Base-by-base conservation (phyloP, 2,113 vertebrate species). In the Maccullochella peelii region DNA sequence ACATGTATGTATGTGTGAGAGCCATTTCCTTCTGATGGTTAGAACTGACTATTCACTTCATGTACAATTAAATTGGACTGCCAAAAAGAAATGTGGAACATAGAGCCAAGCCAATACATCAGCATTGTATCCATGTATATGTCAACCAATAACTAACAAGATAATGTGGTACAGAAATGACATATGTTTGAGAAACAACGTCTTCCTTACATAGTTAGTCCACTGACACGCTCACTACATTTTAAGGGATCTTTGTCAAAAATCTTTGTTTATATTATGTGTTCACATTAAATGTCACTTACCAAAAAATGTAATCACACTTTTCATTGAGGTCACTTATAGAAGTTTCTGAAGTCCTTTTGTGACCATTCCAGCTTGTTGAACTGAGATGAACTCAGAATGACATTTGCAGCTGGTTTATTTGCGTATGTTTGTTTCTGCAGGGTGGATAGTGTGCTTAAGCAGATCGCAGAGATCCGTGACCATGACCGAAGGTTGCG, bases 401-500 rank as follows among this genome's bases (percentile, higher is more conserved):
- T 36, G 15, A 40, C 23, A 72, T 40, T 47, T 61, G 9, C 52
- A 20, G 3, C 8, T 5, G 20, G 36, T 18, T 42, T 36, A 66
- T 47, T 3, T 68, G 4, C 47, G 27, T 69, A 20, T 65, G n/a
- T 76, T 0, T 84, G 18, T 79, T 11, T 65, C 11, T 79, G 23
- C 79, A 97, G 97, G 90, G 96, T 97, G 76, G 97, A 97, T 82
- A 94, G 50, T 1, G 95, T 95, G 0, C 70, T 97, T 79, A 97
- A 96, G 85, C 94, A 89, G 33, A 92, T 93, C 76, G 25, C 79
- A 44, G 93, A 86, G 59, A 85, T 90, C 30, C 90, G 74, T 16
- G 93, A 94, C 59, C 89, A 89, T 0, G 92, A 90, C 50, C 73
- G 86, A 49, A 82, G 91, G 27, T 57, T 88, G 57, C 94, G 84